These are phyloP conservation scores for Orthosia incerta DNA, from an alignment of 2,888 invertebrate genomes.

Conservation along the genomic window DNA sequence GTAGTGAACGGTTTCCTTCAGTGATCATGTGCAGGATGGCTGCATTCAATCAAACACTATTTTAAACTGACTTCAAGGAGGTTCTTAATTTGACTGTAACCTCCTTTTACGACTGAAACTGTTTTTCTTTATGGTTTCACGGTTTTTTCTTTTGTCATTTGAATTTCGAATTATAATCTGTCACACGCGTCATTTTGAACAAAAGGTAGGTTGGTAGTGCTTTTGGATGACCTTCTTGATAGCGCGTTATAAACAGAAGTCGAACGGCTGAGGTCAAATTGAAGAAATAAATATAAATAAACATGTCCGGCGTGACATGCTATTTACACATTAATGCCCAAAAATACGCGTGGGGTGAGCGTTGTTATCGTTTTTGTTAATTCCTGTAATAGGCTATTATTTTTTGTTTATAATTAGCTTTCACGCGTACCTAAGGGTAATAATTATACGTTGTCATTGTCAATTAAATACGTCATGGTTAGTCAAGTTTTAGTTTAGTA, in stretches of 20 bases:
- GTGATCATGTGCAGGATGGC: conserved; percentile 51
- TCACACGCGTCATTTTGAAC: conserved; percentile 33
- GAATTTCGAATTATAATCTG: conserved; percentile 41
- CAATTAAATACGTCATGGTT: background rate
- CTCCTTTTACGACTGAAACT: background rate
- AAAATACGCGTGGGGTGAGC: conserved; percentile 34
- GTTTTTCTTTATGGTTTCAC: background rate
- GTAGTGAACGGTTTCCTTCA: conserved; percentile 56
- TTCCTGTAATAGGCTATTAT: conserved; percentile 35
- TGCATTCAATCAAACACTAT: conserved; percentile 36
- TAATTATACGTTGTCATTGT: background rate
- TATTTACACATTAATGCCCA: conserved; percentile 52
- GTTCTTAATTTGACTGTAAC: conserved; percentile 17
- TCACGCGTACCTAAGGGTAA: conserved; percentile 4
- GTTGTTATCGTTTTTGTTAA: conserved; percentile 42
- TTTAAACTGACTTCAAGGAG: conserved; percentile 37
- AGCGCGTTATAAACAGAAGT: conserved; percentile 31
- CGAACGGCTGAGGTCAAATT: conserved; percentile 46
- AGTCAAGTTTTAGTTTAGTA: background rate
- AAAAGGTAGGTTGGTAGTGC: conserved; percentile 19
- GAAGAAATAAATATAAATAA: conserved; percentile 52
- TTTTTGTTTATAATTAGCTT: conserved; percentile 14
- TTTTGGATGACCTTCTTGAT: conserved; percentile 54
- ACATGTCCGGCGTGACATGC: conserved; percentile 49
- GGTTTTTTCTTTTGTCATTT: conserved; percentile 22